Conservation (phyloP, 2,888 invertebrate species). For the Scaptomyza tumidula region DNA sequence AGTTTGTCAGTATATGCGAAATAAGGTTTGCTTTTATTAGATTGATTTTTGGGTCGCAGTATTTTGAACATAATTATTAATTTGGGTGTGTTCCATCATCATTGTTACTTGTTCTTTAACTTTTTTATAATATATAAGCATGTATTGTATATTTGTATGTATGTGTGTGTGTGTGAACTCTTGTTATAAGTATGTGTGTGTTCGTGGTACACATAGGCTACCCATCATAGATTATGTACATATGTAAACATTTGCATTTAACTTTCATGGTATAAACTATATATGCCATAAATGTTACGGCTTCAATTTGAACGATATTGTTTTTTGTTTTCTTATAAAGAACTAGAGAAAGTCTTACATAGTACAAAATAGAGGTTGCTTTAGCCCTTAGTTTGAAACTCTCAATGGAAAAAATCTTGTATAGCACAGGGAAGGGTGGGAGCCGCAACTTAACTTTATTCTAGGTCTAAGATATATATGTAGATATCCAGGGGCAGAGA, state of each 20-base stretch:
- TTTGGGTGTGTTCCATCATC: constrained; percentile 29
- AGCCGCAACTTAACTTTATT: constrained; percentile 27
- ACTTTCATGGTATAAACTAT: constrained; percentile 11
- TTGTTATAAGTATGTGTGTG: constrained; percentile 52
- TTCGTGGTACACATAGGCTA: not conserved
- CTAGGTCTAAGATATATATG: constrained; percentile 12
- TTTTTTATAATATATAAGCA: constrained; percentile 6
- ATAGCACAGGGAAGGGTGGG: constrained; percentile 18
- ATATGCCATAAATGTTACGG: constrained; percentile 51
- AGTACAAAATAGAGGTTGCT: constrained; percentile 54
- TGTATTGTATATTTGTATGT: constrained; percentile 11
- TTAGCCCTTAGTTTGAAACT: constrained; percentile 49
- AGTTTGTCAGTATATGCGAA: constrained; percentile 68
- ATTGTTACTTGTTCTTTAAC: constrained; percentile 1
- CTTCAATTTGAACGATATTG: constrained; percentile 37
- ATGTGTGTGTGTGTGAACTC: constrained; percentile 44
- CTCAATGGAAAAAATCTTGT: constrained; percentile 37
- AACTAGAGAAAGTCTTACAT: constrained; percentile 63
- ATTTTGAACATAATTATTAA: constrained; percentile 57
- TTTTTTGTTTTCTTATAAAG: constrained; percentile 8
- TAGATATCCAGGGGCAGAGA: constrained; percentile 25
- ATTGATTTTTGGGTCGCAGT: constrained; percentile 72
- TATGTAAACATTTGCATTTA: constrained; percentile 37
- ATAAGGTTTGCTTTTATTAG: constrained; percentile 68
- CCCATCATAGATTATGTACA: constrained; percentile 42